Conservation (phyloP, 1,140 invertebrate genomes). For the Chionoecetes opilio region DNA sequence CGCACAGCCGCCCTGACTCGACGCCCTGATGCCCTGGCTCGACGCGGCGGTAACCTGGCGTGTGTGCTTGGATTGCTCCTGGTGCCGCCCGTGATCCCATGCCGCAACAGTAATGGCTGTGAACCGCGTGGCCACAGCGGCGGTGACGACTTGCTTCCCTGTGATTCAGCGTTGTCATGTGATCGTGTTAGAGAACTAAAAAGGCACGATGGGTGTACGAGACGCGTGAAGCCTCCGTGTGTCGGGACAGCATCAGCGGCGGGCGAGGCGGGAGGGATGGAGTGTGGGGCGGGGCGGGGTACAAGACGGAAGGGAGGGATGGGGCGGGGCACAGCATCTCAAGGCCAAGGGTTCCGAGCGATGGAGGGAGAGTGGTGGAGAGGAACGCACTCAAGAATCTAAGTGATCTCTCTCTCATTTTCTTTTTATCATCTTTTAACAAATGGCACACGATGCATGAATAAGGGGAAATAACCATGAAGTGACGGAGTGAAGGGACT, state of each 20-base stretch:
- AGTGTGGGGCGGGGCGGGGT: not conserved
- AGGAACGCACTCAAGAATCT: too few relatives aligned
- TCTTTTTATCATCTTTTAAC: too few relatives aligned
- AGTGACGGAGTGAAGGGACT: too few relatives aligned
- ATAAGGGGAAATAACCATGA: too few relatives aligned
- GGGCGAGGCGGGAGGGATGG: not conserved
- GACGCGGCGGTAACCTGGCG: too few relatives aligned
- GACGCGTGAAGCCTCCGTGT: not conserved
- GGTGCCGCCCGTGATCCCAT: not conserved
- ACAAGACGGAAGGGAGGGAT: not conserved
- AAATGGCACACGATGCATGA: too few relatives aligned
- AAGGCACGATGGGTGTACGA: slow-evolving; percentile 23
- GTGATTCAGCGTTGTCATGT: not conserved
- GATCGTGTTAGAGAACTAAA: slow-evolving; percentile 10
- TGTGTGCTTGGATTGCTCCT: too few relatives aligned
- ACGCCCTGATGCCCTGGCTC: too few relatives aligned
- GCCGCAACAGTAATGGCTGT: not conserved
- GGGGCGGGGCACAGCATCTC: not conserved
- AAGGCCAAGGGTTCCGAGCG: too few relatives aligned
- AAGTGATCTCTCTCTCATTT: too few relatives aligned
- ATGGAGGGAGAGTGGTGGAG: too few relatives aligned
- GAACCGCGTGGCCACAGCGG: not conserved
- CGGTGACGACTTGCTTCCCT: not conserved
- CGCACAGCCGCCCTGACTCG: too few relatives aligned
- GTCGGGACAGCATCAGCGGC: not conserved